These are phyloP conservation scores for Todiramphus saurophagus DNA, from an alignment of 2,113 vertebrate genomes.

Conservation along the genomic window DNA sequence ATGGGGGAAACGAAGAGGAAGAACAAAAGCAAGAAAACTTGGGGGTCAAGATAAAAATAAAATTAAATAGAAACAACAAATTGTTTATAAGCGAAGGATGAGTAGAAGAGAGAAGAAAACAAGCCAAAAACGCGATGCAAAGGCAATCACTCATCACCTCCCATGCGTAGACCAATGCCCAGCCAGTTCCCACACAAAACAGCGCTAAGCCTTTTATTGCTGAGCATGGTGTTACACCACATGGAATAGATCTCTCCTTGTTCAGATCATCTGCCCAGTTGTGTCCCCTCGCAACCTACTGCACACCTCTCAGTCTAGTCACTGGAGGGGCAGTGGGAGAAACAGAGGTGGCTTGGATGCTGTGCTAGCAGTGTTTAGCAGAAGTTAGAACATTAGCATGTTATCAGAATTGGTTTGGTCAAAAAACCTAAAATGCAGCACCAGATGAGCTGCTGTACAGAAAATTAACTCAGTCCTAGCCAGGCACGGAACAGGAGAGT, in stretches of 20 bases:
- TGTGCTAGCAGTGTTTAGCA: not conserved
- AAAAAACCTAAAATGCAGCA: not conserved
- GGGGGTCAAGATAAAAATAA: not conserved
- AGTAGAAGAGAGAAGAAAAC: not conserved
- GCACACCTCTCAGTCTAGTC: not conserved
- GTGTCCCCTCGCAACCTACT: not conserved
- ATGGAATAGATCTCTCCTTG: not conserved
- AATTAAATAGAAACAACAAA: not conserved
- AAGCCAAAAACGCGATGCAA: not conserved
- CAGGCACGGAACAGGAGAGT: not conserved
- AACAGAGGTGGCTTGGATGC: not conserved
- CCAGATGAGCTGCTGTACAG: not conserved
- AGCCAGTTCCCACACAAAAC: not conserved
- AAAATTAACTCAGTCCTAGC: not conserved
- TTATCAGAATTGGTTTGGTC: not conserved
- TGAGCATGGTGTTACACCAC: fast-evolving
- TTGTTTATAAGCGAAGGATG: not conserved
- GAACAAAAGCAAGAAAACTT: not conserved
- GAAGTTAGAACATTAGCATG: not conserved
- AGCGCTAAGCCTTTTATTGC: not conserved
- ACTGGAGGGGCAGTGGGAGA: not conserved
- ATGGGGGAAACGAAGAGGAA: not conserved
- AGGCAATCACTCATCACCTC: not conserved
- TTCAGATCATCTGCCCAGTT: not conserved
- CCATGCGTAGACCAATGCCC: not conserved